phyloP scores from a whole-genome alignment of 2,113 vertebrate species.

The Cebus imitator region DNA sequence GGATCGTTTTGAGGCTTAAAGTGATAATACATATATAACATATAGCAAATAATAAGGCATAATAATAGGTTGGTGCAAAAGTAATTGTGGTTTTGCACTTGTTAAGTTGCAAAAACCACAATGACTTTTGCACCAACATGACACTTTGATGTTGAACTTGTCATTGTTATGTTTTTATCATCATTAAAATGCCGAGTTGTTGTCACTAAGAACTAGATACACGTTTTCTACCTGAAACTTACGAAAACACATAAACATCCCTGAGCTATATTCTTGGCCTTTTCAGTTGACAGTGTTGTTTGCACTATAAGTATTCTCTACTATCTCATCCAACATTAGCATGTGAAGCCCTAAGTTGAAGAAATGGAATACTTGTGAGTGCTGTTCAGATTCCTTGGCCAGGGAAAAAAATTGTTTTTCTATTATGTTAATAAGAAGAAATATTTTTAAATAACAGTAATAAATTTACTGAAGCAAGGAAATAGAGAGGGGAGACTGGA shows the following conservation, averaged over 20 bases:
- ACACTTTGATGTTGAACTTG: not conserved
- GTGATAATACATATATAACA: not conserved
- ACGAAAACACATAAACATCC: not conserved
- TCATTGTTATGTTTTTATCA: not conserved
- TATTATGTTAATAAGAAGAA: not conserved
- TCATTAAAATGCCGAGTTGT: not conserved
- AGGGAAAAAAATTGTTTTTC: not conserved
- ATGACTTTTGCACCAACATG: not conserved
- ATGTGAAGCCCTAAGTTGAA: not conserved
- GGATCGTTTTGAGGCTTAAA: not conserved
- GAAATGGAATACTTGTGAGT: not conserved
- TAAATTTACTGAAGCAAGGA: not conserved
- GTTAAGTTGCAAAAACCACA: too few species aligned
- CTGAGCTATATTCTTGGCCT: not conserved
- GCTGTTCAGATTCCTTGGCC: not conserved
- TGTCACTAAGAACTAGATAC: conserved; percentile 7
- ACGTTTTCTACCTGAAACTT: conserved; percentile 30
- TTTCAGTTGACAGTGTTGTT: not conserved
- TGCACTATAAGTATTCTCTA: not conserved
- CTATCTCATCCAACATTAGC: not conserved
- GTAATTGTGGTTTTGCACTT: too few species aligned
- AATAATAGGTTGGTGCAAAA: not conserved
- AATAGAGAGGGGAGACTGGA: not conserved
- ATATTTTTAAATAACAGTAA: not conserved
- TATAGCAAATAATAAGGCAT: not conserved